phyloP scores from a whole-genome alignment of 2,888 invertebrate genomes.

The Timandra comae region DNA sequence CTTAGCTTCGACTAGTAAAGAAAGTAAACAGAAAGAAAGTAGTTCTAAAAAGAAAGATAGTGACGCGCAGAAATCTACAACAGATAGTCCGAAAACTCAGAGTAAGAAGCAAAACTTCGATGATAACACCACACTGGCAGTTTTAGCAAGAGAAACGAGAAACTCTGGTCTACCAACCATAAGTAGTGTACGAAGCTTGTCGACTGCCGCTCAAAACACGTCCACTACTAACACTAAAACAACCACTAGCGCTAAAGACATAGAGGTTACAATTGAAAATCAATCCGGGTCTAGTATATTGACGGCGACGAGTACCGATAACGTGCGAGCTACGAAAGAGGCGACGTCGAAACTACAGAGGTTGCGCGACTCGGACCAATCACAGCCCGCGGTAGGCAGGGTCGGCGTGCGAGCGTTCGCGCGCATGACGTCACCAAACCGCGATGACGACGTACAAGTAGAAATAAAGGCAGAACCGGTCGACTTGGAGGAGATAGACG shows the following conservation, averaged over 20 bases:
- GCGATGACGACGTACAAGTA: constrained; percentile 39
- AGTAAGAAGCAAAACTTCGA: constrained; percentile 39
- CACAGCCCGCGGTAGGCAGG: constrained; percentile 38
- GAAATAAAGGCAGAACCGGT: constrained; percentile 65
- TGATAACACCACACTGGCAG: constrained; percentile 49
- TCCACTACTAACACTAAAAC: constrained; percentile 19
- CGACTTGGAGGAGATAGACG: constrained; percentile 54
- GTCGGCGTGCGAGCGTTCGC: constrained; percentile 67
- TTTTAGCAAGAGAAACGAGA: constrained; percentile 35
- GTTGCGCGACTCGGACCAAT: constrained; percentile 32
- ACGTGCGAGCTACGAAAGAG: constrained; percentile 43
- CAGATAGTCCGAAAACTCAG: constrained; percentile 22
- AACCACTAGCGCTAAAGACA: constrained; percentile 20
- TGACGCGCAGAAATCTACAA: constrained; percentile 18
- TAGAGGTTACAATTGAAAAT: constrained; percentile 38
- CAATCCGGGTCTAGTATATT: constrained; percentile 41
- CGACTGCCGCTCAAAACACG: constrained; percentile 27
- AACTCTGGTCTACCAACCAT: constrained; percentile 49
- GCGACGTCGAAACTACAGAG: constrained; percentile 45
- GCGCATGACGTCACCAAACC: constrained; percentile 50
- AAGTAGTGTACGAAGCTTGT: constrained; percentile 51
- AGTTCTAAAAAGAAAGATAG: constrained; percentile 18
- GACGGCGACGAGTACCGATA: constrained; percentile 46
- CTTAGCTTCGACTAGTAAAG: constrained; percentile 21
- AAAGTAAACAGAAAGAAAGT: constrained; percentile 25